Base-by-base conservation (phyloP, 2,888 invertebrate species). In the Gandaritis pyraliata region DNA sequence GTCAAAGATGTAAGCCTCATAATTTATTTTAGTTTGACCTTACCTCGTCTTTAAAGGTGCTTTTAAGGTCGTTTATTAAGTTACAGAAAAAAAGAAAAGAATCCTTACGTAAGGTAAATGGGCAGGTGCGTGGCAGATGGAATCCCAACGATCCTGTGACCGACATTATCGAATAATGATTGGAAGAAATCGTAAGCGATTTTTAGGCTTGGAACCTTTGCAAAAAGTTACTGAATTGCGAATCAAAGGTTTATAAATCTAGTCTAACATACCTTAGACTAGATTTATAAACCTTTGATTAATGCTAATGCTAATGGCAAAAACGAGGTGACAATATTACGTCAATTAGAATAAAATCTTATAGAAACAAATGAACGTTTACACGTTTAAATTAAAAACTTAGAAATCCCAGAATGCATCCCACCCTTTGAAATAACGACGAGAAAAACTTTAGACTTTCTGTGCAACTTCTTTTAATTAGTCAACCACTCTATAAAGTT, bases 111-210 rank as follows among this genome's bases (percentile, higher is more conserved):
- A 33, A 59, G 55, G 16, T 41, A 63, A 51, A 51, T 64, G 43
- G 56, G 56, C 59, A 52, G 55, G 55, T 61, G 61, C 47, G 45
- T 54, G 51, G 30, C 61, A 51, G 63, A 49, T 56, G 46, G 38
- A 56, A 59, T 56, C 51, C 54, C 29, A 52, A 58, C 51, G 58
- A 51, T 58, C 46, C 51, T 48, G 51, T 48, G 50, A 45, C 56
- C 43, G 51, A 56, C 54, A 46, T 58, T 58, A 54, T 58, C 50
- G 62, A 63, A 63, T 58, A 58, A 58, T 58, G 45, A 43, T 39
- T 61, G 23, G 43, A 43, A 52, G 29, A 38, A 43, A 41, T 46
- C 39, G 36, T 47, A 52, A 58, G 52, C 16, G 39, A 39, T 50
- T 51, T 53, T 38, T 51, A 13, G 41, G 3, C 29, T 51, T 3